These are phyloP conservation scores for Mycetomoellerius zeteki DNA, from an alignment of 1,140 invertebrate species.

Conservation along the genomic window DNA sequence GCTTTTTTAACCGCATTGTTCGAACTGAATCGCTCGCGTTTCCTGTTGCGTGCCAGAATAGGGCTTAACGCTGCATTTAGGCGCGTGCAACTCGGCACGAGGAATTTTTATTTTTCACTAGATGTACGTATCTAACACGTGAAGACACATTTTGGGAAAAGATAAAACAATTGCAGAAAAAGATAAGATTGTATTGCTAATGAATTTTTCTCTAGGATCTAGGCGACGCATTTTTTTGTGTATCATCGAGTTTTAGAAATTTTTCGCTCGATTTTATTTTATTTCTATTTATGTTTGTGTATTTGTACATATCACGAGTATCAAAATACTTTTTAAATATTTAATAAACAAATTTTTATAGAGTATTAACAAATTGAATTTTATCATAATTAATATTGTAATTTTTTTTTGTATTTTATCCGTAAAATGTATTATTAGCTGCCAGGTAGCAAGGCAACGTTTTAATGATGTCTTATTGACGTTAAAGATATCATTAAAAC, in stretches of 20 bases:
- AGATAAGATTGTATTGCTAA: background rate
- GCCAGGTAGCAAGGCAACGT: too few relatives aligned
- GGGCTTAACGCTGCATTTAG: slow-evolving; percentile 68
- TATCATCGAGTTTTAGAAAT: background rate
- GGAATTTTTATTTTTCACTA: slow-evolving; percentile 66
- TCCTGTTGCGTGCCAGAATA: slow-evolving; percentile 73
- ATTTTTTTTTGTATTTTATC: background rate
- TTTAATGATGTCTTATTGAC: too few relatives aligned
- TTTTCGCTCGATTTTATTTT: background rate
- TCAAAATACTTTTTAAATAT: background rate
- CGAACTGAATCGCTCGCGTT: slow-evolving; percentile 54
- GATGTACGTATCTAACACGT: background rate
- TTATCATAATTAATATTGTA: background rate
- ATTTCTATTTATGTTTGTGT: background rate
- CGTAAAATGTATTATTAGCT: background rate
- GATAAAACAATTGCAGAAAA: background rate
- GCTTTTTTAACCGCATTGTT: slow-evolving; percentile 70
- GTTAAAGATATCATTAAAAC: too few relatives aligned
- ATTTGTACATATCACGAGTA: background rate
- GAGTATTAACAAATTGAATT: background rate
- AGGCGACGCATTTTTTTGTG: background rate
- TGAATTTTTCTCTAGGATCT: background rate
- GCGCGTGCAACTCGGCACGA: slow-evolving; percentile 50
- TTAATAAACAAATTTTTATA: background rate
- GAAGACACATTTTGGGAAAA: background rate